phyloP scores from a whole-genome alignment of 2,888 invertebrate genomes.

The Eupithecia subumbrata region DNA sequence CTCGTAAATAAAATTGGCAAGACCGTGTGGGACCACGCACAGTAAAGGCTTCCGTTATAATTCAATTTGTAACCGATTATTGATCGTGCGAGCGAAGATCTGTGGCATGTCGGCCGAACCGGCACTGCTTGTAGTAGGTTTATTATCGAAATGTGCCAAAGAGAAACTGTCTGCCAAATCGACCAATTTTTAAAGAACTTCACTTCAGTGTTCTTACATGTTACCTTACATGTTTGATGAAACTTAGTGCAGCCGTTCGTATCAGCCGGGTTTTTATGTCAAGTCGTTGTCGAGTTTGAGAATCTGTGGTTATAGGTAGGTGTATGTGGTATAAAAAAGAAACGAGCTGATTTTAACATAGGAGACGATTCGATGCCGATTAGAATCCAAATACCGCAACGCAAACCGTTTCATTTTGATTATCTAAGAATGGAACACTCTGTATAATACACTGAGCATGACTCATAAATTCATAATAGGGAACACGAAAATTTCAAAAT shows the following conservation, averaged over 20 bases:
- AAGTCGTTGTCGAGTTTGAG: background rate
- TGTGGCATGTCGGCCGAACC: no score
- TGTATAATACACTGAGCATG: background rate
- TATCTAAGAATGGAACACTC: background rate
- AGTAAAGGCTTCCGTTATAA: background rate
- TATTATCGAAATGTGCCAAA: background rate
- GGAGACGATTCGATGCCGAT: background rate
- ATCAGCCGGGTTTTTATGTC: background rate
- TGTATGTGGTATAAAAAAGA: background rate
- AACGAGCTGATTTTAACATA: background rate
- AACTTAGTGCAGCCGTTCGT: background rate
- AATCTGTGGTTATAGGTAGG: background rate
- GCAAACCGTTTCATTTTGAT: background rate
- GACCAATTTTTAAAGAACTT: background rate
- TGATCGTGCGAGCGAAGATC: background rate
- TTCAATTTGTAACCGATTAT: conserved; percentile 1
- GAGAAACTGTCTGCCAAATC: background rate
- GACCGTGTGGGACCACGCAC: background rate
- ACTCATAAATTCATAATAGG: background rate
- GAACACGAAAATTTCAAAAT: background rate
- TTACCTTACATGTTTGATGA: background rate
- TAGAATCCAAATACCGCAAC: background rate
- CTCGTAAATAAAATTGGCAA: background rate
- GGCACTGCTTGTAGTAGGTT: no score
- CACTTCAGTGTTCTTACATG: background rate